Evolutionary conservation across 2,888 invertebrate species (phyloP).

Genomic region (Margaritifera margaritifera): DNA sequence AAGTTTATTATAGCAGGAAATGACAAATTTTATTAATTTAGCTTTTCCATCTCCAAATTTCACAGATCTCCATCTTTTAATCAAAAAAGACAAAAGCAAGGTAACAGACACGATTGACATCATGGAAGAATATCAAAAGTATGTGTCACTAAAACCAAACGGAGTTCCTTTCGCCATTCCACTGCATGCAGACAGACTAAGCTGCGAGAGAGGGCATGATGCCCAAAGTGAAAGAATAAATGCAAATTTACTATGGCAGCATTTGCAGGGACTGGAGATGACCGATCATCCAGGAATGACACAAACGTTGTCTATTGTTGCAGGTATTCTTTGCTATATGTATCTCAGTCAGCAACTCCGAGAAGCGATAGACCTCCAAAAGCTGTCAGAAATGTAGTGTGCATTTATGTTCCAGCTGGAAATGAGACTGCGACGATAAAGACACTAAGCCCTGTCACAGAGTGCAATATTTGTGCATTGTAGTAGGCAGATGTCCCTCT

Average conservation of each 20-base stretch:
- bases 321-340: slow-evolving; percentile 14
- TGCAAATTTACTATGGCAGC: slow-evolving; percentile 16
- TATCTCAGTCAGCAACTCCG: no score
- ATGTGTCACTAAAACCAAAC: slow-evolving; percentile 24
- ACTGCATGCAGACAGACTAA: slow-evolving; percentile 33
- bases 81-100: slow-evolving; percentile 37
- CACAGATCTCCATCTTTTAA: slow-evolving; percentile 30
- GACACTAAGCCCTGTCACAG: no score
- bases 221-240: slow-evolving; percentile 27
- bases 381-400: no score
- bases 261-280: slow-evolving; percentile 21
- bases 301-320: slow-evolving; percentile 23
- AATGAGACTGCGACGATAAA: no score
- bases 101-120: slow-evolving; percentile 33
- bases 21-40: no score
- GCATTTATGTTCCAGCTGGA: no score
- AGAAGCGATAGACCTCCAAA: no score
- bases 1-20: no score
- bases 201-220: slow-evolving; percentile 34
- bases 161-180: slow-evolving; percentile 15
- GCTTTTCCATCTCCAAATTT: no score
- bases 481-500: no score
- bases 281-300: slow-evolving; percentile 33
- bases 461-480: no score
- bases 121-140: slow-evolving; percentile 31